Conservation (phyloP, 2,888 invertebrate species). For the Oasisia sp. region DNA sequence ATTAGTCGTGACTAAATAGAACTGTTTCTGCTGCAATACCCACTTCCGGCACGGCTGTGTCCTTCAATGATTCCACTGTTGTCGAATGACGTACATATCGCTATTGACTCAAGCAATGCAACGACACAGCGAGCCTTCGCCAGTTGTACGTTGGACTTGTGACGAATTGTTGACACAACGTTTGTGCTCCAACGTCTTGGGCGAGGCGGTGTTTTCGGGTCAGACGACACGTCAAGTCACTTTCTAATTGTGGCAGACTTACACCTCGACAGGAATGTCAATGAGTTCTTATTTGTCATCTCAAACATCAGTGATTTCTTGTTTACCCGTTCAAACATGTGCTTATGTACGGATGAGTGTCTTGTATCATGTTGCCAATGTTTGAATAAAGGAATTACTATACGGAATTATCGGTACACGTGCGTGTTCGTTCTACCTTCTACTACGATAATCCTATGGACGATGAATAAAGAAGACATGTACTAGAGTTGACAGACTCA, state of each 20-base stretch:
- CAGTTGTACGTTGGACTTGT: background rate
- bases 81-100: background rate
- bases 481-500: background rate
- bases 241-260: background rate
- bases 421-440: background rate
- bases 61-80: background rate
- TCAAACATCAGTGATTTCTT: too few species aligned
- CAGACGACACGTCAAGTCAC: background rate
- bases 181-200: background rate
- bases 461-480: background rate
- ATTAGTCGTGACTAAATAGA: background rate
- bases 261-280: background rate
- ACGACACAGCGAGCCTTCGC: background rate
- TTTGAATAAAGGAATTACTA: too few species aligned
- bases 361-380: too few species aligned
- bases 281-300: too few species aligned
- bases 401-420: background rate
- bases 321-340: too few species aligned
- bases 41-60: background rate
- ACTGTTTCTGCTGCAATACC: background rate
- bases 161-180: background rate
- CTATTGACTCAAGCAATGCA: background rate
- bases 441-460: background rate
- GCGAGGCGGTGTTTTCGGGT: background rate
- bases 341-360: too few species aligned